phyloP scores from a whole-genome alignment of 2,113 vertebrate species.

The Lepisosteus oculatus region DNA sequence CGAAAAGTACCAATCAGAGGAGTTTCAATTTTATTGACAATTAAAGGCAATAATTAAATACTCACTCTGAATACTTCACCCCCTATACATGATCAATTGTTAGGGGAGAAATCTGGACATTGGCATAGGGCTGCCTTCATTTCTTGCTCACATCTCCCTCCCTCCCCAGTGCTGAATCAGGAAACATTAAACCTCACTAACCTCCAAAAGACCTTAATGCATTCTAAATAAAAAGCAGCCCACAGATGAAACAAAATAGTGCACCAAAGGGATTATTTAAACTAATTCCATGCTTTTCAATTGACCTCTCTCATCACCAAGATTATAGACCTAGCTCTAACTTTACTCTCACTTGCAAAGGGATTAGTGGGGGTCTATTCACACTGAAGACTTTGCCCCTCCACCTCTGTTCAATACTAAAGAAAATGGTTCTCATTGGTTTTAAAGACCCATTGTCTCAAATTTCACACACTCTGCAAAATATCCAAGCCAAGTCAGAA shows the following conservation, averaged over 20 bases:
- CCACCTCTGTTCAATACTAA: conserved; percentile 30
- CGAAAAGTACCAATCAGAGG: too few species aligned
- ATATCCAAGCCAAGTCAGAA: conserved; percentile 32
- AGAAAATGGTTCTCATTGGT: conserved; percentile 46
- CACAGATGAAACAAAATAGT: conserved; percentile 19
- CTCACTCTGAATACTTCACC: too few species aligned
- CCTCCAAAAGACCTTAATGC: conserved; percentile 20
- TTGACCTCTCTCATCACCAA: conserved; percentile 35
- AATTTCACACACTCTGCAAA: conserved; percentile 39
- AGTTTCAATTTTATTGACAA: too few species aligned
- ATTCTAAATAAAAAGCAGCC: conserved; percentile 11
- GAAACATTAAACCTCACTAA: conserved; percentile 29
- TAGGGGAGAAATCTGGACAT: too few species aligned
- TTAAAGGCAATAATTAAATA: too few species aligned
- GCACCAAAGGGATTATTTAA: conserved; percentile 27
- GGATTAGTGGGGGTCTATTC: conserved; percentile 44
- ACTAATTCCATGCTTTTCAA: conserved; percentile 22
- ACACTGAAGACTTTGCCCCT: conserved; percentile 21
- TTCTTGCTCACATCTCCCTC: too few species aligned
- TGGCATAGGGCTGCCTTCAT: too few species aligned
- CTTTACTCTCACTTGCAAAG: conserved; percentile 32
- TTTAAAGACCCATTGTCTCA: conserved; percentile 48
- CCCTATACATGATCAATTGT: too few species aligned
- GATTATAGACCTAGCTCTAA: conserved; percentile 34
- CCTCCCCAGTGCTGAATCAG: background rate